Conservation (phyloP, 2,888 invertebrate genomes). For the Lasius platythorax region DNA sequence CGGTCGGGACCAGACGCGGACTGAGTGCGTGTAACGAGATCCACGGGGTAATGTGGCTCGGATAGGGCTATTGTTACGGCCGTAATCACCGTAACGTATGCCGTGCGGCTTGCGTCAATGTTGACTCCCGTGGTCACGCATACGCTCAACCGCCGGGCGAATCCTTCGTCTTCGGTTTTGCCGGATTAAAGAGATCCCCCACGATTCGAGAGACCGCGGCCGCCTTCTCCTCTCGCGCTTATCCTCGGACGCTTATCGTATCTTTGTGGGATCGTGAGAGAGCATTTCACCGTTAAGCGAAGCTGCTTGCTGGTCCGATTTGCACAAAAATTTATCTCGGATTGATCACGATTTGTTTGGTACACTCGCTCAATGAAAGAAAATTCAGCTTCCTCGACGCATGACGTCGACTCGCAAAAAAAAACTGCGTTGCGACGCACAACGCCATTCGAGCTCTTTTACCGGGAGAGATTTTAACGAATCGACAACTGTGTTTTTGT, state of each 20-base stretch:
- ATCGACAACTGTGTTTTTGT: neutral
- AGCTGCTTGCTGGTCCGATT: neutral
- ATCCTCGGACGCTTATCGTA: neutral
- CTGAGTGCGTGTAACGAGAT: constrained; percentile 79
- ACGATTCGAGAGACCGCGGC: neutral
- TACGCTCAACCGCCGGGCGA: constrained; percentile 66
- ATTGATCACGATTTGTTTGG: neutral
- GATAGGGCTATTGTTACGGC: constrained; percentile 76
- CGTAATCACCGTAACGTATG: constrained; percentile 81
- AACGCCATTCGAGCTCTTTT: neutral
- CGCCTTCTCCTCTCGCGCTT: constrained; percentile 12
- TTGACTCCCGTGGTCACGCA: constrained; percentile 79
- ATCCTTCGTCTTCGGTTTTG: constrained; percentile 69
- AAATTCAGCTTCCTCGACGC: neutral
- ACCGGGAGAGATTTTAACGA: neutral
- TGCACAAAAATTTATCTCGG: neutral
- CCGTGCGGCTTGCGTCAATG: constrained; percentile 79
- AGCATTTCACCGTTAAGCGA: neutral
- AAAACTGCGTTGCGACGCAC: neutral
- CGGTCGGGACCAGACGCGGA: constrained; percentile 42
- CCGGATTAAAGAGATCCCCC: constrained; percentile 67
- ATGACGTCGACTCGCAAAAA: neutral
- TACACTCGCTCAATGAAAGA: no score
- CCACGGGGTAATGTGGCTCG: constrained; percentile 64
- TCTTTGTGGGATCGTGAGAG: neutral